Conservation (phyloP, 2,113 vertebrate species). For the Numenius arquata region DNA sequence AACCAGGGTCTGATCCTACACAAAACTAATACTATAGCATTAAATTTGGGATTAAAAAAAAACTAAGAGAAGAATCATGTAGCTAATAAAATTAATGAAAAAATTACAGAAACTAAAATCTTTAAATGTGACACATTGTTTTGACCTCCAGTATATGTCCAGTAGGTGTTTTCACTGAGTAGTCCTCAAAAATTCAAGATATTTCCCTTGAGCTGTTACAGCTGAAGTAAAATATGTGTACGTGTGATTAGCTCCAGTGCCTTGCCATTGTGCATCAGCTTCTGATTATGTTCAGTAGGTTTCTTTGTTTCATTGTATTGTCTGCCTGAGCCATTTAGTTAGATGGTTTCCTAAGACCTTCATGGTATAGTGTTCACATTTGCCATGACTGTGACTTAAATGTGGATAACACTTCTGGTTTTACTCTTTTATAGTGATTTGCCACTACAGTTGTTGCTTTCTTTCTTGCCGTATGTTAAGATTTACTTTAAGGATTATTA, state of each 20-base stretch:
- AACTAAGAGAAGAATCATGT: neutral
- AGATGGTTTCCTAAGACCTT: neutral
- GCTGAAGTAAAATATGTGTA: neutral
- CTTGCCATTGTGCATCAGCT: neutral
- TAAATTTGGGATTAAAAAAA: neutral
- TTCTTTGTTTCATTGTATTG: neutral
- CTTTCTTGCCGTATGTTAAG: neutral
- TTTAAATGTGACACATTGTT: neutral
- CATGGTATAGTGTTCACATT: neutral
- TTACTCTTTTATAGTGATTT: neutral
- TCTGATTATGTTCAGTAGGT: neutral
- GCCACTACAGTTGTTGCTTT: neutral
- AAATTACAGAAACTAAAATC: neutral
- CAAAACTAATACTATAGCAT: neutral
- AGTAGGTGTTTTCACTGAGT: neutral
- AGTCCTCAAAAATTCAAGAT: conserved; percentile 4
- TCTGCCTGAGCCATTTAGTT: neutral
- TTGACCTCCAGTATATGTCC: neutral
- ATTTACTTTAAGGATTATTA: neutral
- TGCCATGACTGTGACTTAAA: neutral
- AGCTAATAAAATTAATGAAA: neutral
- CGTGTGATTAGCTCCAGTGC: neutral
- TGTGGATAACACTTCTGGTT: neutral
- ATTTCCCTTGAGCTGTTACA: neutral
- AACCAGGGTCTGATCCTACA: neutral